phyloP scores from a whole-genome alignment of 2,113 vertebrate genomes.

The Monarcha castaneiventris region DNA sequence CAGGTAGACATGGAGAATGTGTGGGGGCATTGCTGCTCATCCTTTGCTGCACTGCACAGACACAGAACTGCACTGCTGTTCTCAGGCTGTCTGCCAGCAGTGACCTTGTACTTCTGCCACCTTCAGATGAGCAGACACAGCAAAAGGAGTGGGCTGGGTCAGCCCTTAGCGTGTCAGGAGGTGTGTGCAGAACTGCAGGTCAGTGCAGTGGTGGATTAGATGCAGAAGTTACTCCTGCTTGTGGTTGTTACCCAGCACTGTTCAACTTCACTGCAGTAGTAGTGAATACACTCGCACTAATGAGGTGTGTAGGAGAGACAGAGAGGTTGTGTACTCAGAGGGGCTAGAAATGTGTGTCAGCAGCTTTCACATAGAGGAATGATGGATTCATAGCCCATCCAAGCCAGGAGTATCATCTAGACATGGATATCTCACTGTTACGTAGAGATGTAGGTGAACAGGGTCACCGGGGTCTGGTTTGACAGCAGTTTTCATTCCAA shows the following conservation, averaged over 20 bases:
- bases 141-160: not conserved
- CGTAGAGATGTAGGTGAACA: fast-evolving
- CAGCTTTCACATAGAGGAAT: not conserved
- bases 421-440: not conserved
- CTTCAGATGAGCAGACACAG: not conserved
- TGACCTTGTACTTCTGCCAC: not conserved
- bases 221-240: not conserved
- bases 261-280: not conserved
- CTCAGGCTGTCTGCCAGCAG: not conserved
- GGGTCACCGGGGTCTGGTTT: not conserved
- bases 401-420: not conserved
- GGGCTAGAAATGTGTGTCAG: not conserved
- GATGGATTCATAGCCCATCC: not conserved
- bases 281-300: not conserved
- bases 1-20: not conserved
- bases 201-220: fast-evolving
- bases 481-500: not conserved
- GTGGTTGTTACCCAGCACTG: not conserved
- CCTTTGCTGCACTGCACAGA: not conserved
- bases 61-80: not conserved
- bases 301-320: not conserved
- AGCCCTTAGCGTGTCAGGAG: not conserved
- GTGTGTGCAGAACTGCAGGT: not conserved
- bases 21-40: not conserved
- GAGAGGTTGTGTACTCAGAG: not conserved